Percentiles rank a stretch among this genome's conserved stretches.
Evolutionary conservation across 2,888 invertebrate species (phyloP).

Genomic region (Aplocera efformata): DNA sequence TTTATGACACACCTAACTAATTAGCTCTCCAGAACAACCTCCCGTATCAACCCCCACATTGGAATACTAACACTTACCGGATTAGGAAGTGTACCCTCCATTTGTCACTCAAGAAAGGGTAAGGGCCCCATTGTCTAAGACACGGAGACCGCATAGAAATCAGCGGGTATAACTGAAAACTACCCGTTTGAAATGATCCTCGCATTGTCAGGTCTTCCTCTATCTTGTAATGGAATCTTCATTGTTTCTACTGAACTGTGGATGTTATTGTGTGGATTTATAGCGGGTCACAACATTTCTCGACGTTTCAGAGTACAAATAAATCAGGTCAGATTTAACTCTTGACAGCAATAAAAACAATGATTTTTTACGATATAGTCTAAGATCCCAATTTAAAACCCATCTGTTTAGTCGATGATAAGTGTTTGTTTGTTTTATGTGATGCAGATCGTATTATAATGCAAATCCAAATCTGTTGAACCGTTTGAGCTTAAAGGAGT

Average conservation of each 20-base stretch:
- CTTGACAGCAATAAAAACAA: no score
- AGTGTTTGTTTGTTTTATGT: no score
- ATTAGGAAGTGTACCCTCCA: conserved; percentile 67
- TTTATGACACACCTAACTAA: no score
- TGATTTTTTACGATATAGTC: no score
- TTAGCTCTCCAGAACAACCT: conserved; percentile 1
- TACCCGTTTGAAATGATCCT: conserved; percentile 26
- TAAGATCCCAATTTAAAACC: no score
- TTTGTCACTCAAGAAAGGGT: conserved; percentile 70
- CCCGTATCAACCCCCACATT: conserved; percentile 25
- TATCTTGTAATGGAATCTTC: conserved; percentile 24
- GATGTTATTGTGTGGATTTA: conserved; percentile 8
- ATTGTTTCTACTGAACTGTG: conserved; percentile 22
- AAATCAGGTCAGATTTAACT: no score
- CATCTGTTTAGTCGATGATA: no score
- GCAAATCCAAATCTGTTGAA: no score
- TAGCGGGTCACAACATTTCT: no score
- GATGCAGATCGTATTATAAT: no score
- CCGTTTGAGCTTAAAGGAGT: no score
- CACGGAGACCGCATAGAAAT: conserved; percentile 31
- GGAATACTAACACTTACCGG: conserved; percentile 43
- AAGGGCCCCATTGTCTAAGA: conserved; percentile 60
- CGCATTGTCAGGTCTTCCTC: conserved; percentile 24
- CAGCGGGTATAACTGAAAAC: conserved; percentile 23
- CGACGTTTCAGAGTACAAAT: no score